A percentile compares a stretch with the other conserved stretches of the same genome.
Conservation (phyloP, 2,797 vertebrate genomes). For the Benthosema pterotum region DNA sequence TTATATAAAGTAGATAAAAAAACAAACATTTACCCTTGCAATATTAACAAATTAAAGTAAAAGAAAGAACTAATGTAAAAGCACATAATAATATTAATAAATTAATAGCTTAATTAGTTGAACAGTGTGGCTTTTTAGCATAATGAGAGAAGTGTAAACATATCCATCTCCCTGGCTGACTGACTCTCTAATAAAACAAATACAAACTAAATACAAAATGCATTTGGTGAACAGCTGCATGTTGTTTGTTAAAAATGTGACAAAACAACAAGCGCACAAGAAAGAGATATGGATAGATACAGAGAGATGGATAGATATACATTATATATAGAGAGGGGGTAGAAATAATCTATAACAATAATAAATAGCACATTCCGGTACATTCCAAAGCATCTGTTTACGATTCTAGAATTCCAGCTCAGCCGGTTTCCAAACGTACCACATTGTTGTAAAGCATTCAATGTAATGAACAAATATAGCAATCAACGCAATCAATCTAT, state of each 20-base stretch:
- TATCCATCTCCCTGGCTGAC: constrained; percentile 82
- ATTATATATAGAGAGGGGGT: constrained; percentile 31
- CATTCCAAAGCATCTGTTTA: constrained; percentile 56
- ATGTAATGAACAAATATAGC: constrained; percentile 35
- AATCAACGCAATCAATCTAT: constrained; percentile 12
- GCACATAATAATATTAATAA: constrained; percentile 77
- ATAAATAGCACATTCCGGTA: constrained; percentile 88
- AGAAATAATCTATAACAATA: constrained; percentile 68
- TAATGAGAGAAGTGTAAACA: constrained; percentile 89
- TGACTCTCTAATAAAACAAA: constrained; percentile 53
- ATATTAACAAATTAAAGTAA: constrained; percentile 44
- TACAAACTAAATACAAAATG: constrained; percentile 37
- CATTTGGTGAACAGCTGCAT: constrained; percentile 75
- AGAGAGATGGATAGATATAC: no score
- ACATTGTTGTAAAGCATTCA: constrained; percentile 32
- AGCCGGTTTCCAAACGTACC: constrained; percentile 72
- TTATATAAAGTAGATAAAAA: constrained; percentile 29
- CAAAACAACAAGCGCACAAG: constrained; percentile 1
- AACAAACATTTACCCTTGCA: not conserved
- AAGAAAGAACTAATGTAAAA: constrained; percentile 73
- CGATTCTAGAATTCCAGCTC: constrained; percentile 81
- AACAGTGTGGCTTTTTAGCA: constrained; percentile 86
- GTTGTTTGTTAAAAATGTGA: constrained; percentile 41
- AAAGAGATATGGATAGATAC: constrained; percentile 6
- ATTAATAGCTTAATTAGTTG: constrained; percentile 81